phyloP scores from a whole-genome alignment of 2,113 vertebrate genomes.

The Lagopus leucura region DNA sequence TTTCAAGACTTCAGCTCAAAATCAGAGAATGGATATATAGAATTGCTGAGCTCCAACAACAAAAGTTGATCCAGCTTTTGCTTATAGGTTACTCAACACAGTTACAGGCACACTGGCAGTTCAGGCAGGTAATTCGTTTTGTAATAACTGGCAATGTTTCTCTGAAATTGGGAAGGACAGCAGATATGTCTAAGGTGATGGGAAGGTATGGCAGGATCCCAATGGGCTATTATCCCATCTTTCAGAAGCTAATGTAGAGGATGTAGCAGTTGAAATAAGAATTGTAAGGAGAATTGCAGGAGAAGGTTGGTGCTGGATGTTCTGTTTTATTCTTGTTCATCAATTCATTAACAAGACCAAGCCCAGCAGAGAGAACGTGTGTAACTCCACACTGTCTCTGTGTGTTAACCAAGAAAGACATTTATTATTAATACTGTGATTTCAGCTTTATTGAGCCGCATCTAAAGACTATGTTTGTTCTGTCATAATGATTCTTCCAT shows the following conservation, averaged over 20 bases:
- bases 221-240: background rate
- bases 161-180: background rate
- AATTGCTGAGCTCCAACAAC: background rate
- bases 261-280: background rate
- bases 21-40: background rate
- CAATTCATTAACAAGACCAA: background rate
- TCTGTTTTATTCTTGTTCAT: background rate
- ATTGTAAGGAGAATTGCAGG: background rate
- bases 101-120: too few species aligned
- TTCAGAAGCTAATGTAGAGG: background rate
- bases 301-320: background rate
- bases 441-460: background rate
- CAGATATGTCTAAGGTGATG: background rate
- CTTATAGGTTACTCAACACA: background rate
- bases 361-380: background rate
- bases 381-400: background rate
- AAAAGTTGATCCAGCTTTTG: rapidly evolving
- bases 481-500: background rate
- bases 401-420: background rate
- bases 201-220: background rate
- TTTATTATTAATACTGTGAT: background rate
- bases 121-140: background rate
- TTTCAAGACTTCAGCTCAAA: background rate
- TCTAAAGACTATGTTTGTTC: background rate
- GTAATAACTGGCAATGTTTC: background rate